Base-by-base conservation (phyloP, 2,888 invertebrate species). In the Scrobipalpa costella region DNA sequence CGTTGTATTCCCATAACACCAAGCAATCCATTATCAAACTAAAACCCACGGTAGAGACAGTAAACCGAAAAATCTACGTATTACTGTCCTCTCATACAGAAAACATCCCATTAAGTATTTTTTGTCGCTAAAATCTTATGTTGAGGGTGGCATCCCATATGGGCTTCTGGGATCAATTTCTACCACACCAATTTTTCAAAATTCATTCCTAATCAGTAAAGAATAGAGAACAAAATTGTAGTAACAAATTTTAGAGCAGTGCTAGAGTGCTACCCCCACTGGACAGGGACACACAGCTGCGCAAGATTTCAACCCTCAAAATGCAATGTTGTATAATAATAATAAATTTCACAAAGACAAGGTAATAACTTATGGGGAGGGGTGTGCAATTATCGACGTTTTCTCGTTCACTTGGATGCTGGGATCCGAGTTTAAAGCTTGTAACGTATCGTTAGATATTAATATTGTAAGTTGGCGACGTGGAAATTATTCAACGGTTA, bases 81-180 rank as follows among this genome's bases (percentile, higher is more conserved):
- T 64, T 60, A 59, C 63, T 63, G 57, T 63, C 66, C 60, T 61
- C 80, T 86, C 87, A 83, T 77, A 83, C 85, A 88, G 88, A 88
- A 88, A 88, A 88, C 87, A 89, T 88, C 85, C 86, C 83, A 90
- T 90, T 89, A 88, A 88, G 84, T 86, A 87, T 80, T 89, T 90
- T 90, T 90, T 88, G 84, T 82, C 74, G 79, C 81, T 77, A 85
- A 88, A 50, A 85, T 83, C 82, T 87, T 86, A 89, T 85, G 84
- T 81, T 79, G 85, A 85, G 89, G 90, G 90, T 86, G 83, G 86
- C 76, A 75, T 78, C 83, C 83, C 89, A 88, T 85, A 88, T 87
- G 90, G 79, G 83, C 84, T 83, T 81, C 76, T 83, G 88, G 87
- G 88, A 77, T 79, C 67, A 62, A 66, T 70, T 70, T 69, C 69